phyloP scores from a whole-genome alignment of 2,797 vertebrate genomes.

The Alca torda region DNA sequence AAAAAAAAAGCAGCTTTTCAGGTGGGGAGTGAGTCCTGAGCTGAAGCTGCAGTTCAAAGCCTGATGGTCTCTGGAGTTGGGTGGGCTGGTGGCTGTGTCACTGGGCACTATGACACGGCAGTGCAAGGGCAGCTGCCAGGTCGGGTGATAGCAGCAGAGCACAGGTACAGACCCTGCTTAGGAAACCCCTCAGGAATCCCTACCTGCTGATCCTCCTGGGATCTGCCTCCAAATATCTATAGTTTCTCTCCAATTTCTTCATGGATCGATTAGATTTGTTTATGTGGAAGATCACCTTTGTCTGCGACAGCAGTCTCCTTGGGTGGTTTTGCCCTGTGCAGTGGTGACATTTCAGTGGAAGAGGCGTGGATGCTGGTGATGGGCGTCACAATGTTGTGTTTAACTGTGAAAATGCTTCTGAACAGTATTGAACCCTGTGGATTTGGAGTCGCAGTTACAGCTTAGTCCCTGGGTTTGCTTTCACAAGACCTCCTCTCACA shows the following conservation, averaged over 20 bases:
- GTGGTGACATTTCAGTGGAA: neutral
- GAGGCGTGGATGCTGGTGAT: neutral
- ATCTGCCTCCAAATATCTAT: neutral
- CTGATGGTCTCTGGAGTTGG: neutral
- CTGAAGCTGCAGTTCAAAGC: neutral
- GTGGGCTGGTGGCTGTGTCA: neutral
- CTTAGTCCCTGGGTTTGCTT: neutral
- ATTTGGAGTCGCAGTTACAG: neutral
- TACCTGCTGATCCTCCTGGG: neutral
- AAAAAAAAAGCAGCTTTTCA: neutral
- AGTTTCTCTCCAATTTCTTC: neutral
- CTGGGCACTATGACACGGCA: accelerated
- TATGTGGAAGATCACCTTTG: neutral
- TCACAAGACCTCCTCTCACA: neutral
- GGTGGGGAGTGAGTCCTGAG: neutral
- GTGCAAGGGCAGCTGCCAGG: neutral
- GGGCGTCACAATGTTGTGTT: neutral
- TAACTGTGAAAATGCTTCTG: neutral
- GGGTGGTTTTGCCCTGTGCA: neutral
- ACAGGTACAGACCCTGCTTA: neutral
- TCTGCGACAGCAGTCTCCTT: accelerated
- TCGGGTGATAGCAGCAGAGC: neutral
- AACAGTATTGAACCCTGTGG: accelerated
- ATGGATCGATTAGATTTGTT: neutral
- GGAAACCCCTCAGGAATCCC: neutral